Evolutionary conservation across 2,797 vertebrate species (phyloP), one percentile per base, ranked within the genome.

Genomic region (Scarus forsteni): DNA sequence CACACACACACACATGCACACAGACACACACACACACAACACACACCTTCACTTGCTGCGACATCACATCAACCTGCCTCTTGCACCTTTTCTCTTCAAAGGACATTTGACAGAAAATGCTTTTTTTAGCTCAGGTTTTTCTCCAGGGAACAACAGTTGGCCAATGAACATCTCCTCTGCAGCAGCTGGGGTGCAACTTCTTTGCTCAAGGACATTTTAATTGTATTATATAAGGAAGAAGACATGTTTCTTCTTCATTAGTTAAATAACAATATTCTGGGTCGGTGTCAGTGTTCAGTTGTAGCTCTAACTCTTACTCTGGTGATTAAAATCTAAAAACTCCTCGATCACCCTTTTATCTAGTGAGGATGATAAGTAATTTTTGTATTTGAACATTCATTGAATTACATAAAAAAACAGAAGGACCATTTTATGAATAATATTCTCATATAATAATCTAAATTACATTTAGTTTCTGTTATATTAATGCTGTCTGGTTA

Each of bases 131-230:
- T 3, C 9, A 59, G 43, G 7, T 14, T 72, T 39, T 51, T 58
- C 39, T 36, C 39, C 13, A 3, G 38, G 61, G 65, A 72, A 55
- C 1, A 35, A 66, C 12, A 73, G 56, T 60, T 75, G 43, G 54
- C 27, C 40, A 73, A 0, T 61, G 48, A 67, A 62, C 13, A 61
- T 44, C 63, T 58, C 18, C 42, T 76, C 56, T 73, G 53, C 18
- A 66, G 59, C 77, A 74, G 60, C 57, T 79, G 62, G 56, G 54
- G 40, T 82, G 67, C 57, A 60, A 77, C 56, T 69, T 60, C 27
- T 39, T 52, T 39, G 16, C 77, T 80, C 65, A 79, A 79, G 54
- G 70, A 69, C 68, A 79, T 16, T 44, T 48, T 75, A 45, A 66
- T 45, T 44, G 62, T 59, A 63, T 63, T 75, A 66, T 59, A 71